A percentile compares a stretch with the other conserved stretches of the same genome.
Conservation (phyloP, 2,113 vertebrate genomes). For the Hyla sarda region DNA sequence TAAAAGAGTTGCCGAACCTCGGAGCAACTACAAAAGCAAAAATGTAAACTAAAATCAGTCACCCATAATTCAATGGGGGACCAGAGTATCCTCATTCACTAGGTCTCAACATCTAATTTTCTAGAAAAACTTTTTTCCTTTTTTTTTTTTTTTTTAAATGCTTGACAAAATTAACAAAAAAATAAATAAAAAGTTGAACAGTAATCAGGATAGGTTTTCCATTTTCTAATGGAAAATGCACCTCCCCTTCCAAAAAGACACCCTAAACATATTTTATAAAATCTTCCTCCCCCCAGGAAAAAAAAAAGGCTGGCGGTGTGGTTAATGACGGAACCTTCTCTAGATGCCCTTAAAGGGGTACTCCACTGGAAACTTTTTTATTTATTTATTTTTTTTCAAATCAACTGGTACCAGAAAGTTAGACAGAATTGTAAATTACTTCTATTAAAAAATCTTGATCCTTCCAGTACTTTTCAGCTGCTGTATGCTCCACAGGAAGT, state of each 20-base stretch:
- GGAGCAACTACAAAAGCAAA: not conserved
- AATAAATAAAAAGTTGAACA: not conserved
- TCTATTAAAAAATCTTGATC: too few relatives aligned
- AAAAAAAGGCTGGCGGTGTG: too few relatives aligned
- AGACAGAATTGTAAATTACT: too few relatives aligned
- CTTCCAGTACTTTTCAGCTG: too few relatives aligned
- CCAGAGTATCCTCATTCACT: not conserved
- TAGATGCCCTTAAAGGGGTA: too few relatives aligned
- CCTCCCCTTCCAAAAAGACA: not conserved
- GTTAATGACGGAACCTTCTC: too few relatives aligned
- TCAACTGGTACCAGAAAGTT: too few relatives aligned
- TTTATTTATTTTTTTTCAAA: too few relatives aligned
- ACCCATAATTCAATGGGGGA: not conserved
- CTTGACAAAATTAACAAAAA: not conserved
- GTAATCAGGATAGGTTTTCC: not conserved
- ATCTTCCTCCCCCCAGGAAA: too few relatives aligned
- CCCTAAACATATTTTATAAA: too few relatives aligned
- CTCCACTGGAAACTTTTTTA: too few relatives aligned
- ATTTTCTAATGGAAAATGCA: not conserved
- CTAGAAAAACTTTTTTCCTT: not conserved
- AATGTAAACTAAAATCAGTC: not conserved
- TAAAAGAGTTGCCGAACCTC: not conserved
- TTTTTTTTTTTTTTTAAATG: not conserved
- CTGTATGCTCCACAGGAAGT: too few relatives aligned
- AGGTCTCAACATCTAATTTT: not conserved